Conservation (phyloP, 2,113 vertebrate genomes). For the Phoenicopterus ruber region DNA sequence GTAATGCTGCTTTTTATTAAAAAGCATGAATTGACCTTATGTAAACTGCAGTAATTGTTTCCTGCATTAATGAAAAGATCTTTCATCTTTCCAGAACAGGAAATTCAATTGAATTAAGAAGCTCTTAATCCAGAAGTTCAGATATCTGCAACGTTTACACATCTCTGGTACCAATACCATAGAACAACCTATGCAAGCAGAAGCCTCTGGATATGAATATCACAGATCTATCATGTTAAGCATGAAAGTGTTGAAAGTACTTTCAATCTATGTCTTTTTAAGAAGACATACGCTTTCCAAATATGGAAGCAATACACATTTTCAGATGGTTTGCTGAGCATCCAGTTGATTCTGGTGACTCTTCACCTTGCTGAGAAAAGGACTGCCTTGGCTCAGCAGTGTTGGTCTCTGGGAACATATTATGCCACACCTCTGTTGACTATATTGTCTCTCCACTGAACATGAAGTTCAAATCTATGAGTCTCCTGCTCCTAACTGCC, state of each 20-base stretch:
- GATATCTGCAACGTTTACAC: not conserved
- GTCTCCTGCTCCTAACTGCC: not conserved
- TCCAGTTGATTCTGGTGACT: not conserved
- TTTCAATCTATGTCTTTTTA: not conserved
- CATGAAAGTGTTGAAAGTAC: not conserved
- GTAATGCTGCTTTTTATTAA: slow-evolving; percentile 32
- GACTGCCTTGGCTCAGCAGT: not conserved
- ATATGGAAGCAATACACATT: not conserved
- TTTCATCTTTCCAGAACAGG: slow-evolving; percentile 32
- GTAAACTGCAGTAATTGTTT: slow-evolving; percentile 40
- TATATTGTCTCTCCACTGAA: not conserved
- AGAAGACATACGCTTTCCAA: not conserved
- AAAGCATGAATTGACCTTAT: slow-evolving; percentile 53
- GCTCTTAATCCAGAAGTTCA: slow-evolving; percentile 39
- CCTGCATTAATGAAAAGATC: slow-evolving; percentile 45
- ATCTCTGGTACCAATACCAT: slow-evolving; percentile 1
- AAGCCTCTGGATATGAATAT: not conserved
- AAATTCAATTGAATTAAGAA: slow-evolving; percentile 26
- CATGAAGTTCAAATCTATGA: not conserved
- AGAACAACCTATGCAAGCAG: not conserved
- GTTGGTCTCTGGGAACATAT: not conserved
- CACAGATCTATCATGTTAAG: not conserved
- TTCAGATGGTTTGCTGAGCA: not conserved
- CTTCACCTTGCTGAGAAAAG: not conserved
- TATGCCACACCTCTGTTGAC: not conserved